Conservation (phyloP, 2,797 vertebrate species). For the Dendrocincla tyrannina region DNA sequence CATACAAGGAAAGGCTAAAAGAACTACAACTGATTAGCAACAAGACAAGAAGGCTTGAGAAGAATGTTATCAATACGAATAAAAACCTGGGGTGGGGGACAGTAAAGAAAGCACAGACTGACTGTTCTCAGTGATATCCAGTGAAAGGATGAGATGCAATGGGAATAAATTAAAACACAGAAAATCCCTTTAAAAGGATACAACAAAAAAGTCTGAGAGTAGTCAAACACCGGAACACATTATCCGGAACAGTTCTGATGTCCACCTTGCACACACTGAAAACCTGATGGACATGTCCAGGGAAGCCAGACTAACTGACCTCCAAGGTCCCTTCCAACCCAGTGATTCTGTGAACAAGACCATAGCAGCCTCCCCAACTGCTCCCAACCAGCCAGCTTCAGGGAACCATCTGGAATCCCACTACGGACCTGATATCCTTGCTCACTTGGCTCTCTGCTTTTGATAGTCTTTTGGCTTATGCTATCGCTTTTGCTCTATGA, state of each 20-base stretch:
- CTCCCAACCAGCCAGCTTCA: background rate
- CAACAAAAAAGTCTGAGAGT: background rate
- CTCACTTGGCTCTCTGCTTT: background rate
- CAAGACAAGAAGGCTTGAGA: background rate
- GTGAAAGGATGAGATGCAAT: background rate
- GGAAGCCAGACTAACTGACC: background rate
- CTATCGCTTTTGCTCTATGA: background rate
- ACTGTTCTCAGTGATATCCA: background rate
- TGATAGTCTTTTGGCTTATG: background rate
- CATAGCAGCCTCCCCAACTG: background rate
- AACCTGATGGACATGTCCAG: background rate
- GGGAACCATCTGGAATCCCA: background rate
- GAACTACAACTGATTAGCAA: background rate
- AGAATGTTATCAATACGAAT: background rate
- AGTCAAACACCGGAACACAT: background rate
- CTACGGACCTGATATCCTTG: accelerated
- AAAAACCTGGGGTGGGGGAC: background rate
- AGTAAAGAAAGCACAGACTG: background rate
- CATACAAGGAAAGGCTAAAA: background rate
- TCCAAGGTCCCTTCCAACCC: background rate
- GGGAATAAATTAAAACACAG: background rate
- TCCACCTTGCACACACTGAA: background rate
- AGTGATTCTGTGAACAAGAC: background rate
- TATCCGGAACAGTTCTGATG: background rate
- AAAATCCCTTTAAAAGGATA: background rate